Conservation (phyloP, 2,888 invertebrate genomes). For the Euphydryas editha region DNA sequence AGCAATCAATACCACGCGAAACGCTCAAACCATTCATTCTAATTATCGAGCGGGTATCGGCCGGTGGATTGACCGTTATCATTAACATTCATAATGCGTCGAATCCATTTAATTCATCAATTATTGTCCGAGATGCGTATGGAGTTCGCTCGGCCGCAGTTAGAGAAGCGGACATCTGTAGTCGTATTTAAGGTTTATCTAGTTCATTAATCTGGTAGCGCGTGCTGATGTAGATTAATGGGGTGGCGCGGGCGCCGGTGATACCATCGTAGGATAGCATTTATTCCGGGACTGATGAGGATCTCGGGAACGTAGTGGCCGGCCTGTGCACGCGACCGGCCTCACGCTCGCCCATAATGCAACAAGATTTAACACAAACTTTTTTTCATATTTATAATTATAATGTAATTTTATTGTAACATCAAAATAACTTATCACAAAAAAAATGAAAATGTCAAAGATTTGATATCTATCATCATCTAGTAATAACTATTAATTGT, state of each 20-base stretch:
- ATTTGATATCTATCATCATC: neutral
- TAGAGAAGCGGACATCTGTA: slow-evolving; percentile 71
- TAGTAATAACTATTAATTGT: neutral
- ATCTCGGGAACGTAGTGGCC: slow-evolving; percentile 55
- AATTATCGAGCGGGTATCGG: slow-evolving; percentile 62
- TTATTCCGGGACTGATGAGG: slow-evolving; percentile 72
- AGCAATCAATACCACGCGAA: slow-evolving; percentile 62
- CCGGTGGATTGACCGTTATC: slow-evolving; percentile 62
- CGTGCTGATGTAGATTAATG: slow-evolving; percentile 83
- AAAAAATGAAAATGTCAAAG: neutral
- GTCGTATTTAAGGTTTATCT: slow-evolving; percentile 80
- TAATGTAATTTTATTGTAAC: slow-evolving; percentile 35
- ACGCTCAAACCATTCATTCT: slow-evolving; percentile 71
- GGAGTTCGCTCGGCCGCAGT: slow-evolving; percentile 58
- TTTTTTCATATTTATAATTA: slow-evolving; percentile 7
- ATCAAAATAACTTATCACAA: slow-evolving; percentile 9
- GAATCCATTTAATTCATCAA: slow-evolving; percentile 75
- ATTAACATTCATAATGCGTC: slow-evolving; percentile 73
- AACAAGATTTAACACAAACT: slow-evolving; percentile 45
- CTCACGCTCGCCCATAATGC: slow-evolving; percentile 33
- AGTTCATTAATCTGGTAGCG: slow-evolving; percentile 80
- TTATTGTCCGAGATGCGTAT: slow-evolving; percentile 60
- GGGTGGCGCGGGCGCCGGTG: slow-evolving; percentile 70
- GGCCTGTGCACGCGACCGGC: slow-evolving; percentile 60
- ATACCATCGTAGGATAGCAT: slow-evolving; percentile 72